Percentiles rank a stretch among this genome's conserved stretches.
Conservation (phyloP, 2,797 vertebrate species). For the Rhynchonycteris naso region DNA sequence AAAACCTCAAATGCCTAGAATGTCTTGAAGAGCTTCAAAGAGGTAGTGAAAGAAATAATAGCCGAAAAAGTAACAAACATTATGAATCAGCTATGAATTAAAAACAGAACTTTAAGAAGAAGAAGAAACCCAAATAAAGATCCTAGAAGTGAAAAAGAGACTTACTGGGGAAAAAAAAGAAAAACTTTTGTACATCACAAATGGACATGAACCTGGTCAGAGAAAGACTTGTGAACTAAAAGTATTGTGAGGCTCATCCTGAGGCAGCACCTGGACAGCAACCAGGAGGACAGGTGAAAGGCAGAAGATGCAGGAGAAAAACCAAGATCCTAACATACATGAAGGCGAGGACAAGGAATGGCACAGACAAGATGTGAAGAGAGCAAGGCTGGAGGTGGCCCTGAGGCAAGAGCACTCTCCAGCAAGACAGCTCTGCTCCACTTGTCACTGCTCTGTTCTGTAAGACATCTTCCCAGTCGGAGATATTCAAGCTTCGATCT, state of each 20-base stretch:
- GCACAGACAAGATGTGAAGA: background rate
- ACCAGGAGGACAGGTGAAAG: background rate
- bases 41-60: background rate
- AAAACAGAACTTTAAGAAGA: background rate
- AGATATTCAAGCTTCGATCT: fast-evolving
- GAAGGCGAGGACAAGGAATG: too few relatives aligned
- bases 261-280: too few relatives aligned
- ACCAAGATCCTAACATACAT: background rate
- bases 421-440: background rate
- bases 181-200: background rate
- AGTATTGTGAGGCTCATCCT: background rate
- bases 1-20: background rate
- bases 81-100: background rate
- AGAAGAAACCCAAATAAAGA: background rate
- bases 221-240: background rate
- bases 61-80: background rate
- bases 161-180: background rate
- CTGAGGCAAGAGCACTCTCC: background rate
- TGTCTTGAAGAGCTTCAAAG: too few relatives aligned
- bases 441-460: background rate
- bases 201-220: background rate
- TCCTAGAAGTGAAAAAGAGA: background rate
- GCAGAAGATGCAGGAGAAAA: background rate
- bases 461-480: background rate
- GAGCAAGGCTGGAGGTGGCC: too few relatives aligned